phyloP scores from a whole-genome alignment of 2,888 invertebrate genomes.

The Drosophila merina region DNA sequence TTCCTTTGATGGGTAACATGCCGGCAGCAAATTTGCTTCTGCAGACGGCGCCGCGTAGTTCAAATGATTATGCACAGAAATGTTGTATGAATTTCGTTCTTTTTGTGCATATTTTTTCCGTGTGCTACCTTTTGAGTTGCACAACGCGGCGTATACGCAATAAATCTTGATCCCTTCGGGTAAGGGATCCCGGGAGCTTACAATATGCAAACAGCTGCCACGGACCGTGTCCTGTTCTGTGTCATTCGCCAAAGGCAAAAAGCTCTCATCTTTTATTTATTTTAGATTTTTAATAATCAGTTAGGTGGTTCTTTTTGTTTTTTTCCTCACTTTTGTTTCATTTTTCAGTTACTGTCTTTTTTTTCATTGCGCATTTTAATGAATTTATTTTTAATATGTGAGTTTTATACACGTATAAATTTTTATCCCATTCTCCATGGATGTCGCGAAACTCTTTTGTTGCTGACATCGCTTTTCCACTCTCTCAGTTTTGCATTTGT shows the following conservation, averaged over 20 bases:
- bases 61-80: slow-evolving; percentile 78
- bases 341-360: slow-evolving; percentile 42
- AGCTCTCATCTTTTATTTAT: slow-evolving; percentile 74
- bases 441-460: slow-evolving; percentile 65
- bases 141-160: slow-evolving; percentile 73
- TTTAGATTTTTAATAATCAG: slow-evolving; percentile 77
- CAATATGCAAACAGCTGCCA: slow-evolving; percentile 73
- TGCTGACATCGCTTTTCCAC: slow-evolving; percentile 67
- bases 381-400: slow-evolving; percentile 71
- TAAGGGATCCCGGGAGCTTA: slow-evolving; percentile 17
- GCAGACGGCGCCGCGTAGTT: slow-evolving; percentile 71
- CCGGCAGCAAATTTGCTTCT: slow-evolving; percentile 73
- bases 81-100: slow-evolving; percentile 62
- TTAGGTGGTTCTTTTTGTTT: slow-evolving; percentile 46
- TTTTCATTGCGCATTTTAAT: slow-evolving; percentile 70
- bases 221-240: slow-evolving; percentile 36
- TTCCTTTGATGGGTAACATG: slow-evolving; percentile 67
- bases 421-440: slow-evolving; percentile 53
- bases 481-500: slow-evolving; percentile 8
- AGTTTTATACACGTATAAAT: slow-evolving; percentile 32
- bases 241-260: slow-evolving; percentile 69
- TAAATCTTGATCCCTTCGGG: slow-evolving; percentile 65
- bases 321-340: slow-evolving; percentile 58
- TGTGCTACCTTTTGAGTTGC: slow-evolving; percentile 58
- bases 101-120: slow-evolving; percentile 27